phyloP scores from a whole-genome alignment of 2,113 vertebrate genomes.

The Trichomycterus rosablanca region DNA sequence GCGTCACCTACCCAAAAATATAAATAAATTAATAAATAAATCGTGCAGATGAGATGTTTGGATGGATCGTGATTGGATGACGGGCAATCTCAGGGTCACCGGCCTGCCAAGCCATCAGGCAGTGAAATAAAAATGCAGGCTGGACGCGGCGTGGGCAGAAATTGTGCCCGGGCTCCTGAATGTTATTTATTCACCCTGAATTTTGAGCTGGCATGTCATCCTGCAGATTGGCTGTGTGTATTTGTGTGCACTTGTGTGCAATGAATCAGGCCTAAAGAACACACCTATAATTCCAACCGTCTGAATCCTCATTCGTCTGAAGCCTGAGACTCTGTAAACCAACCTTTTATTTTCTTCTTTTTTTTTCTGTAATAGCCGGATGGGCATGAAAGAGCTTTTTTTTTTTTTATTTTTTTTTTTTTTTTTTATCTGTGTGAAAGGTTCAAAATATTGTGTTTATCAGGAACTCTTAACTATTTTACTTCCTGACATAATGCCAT shows the following conservation, averaged over 20 bases:
- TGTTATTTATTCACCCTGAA: too few relatives aligned
- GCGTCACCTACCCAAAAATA: neutral
- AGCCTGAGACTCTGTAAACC: too few relatives aligned
- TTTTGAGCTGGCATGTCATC: slow-evolving; percentile 5
- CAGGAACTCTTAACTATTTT: too few relatives aligned
- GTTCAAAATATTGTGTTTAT: too few relatives aligned
- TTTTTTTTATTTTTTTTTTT: too few relatives aligned
- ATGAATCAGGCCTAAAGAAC: neutral
- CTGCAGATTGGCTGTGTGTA: neutral
- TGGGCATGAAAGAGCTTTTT: too few relatives aligned
- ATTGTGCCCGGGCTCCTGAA: neutral
- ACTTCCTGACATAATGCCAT: too few relatives aligned
- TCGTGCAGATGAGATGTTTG: slow-evolving; percentile 3
- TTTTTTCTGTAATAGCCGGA: too few relatives aligned
- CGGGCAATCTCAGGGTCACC: neutral
- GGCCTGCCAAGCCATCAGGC: neutral
- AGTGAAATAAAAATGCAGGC: neutral
- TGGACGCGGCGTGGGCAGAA: neutral
- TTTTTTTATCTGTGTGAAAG: too few relatives aligned
- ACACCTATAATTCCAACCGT: neutral
- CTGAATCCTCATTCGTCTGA: neutral
- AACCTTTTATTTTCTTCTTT: neutral
- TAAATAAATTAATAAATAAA: slow-evolving; percentile 3
- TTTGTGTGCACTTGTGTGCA: too few relatives aligned
- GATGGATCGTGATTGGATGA: too few relatives aligned